Conservation (phyloP, 2,797 vertebrate species). For the Pempheris klunzingeri region DNA sequence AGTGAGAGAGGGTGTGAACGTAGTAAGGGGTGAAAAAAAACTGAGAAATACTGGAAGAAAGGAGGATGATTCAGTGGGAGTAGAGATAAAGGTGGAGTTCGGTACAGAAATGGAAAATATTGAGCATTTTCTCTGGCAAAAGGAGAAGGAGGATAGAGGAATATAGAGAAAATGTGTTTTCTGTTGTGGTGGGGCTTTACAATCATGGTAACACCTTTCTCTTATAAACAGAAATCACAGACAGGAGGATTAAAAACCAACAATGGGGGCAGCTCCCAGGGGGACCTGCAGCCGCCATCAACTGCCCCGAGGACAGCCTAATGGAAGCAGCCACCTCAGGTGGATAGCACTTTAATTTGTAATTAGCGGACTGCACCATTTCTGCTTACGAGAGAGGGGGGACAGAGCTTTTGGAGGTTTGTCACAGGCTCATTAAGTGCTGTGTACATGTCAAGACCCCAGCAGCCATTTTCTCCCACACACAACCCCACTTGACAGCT, state of each 20-base stretch:
- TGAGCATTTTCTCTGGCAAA: conserved; percentile 26
- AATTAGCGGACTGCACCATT: conserved; percentile 74
- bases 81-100: conserved; percentile 22
- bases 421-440: conserved; percentile 60
- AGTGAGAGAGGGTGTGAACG: conserved; percentile 30
- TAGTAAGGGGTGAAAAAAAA: conserved; percentile 9
- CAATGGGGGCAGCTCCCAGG: conserved; percentile 44
- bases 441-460: conserved; percentile 54
- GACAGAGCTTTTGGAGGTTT: conserved; percentile 22
- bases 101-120: conserved; percentile 7
- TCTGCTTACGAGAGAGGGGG: conserved; percentile 42
- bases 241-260: conserved; percentile 41
- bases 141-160: conserved; percentile 10
- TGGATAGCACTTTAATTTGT: conserved; percentile 70
- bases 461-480: conserved; percentile 64
- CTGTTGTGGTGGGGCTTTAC: conserved; percentile 1
- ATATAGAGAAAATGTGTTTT: not conserved
- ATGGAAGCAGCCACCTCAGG: conserved; percentile 66
- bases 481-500: conserved; percentile 50
- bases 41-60: conserved; percentile 5
- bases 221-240: conserved; percentile 40
- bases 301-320: conserved; percentile 52
- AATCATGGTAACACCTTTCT: conserved; percentile 10
- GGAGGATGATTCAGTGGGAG: conserved; percentile 8
- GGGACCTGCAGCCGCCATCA: conserved; percentile 37